A percentile compares a stretch with the other conserved stretches of the same genome.
Conservation (phyloP, 2,888 invertebrate species). For the Nectonema munidae region DNA sequence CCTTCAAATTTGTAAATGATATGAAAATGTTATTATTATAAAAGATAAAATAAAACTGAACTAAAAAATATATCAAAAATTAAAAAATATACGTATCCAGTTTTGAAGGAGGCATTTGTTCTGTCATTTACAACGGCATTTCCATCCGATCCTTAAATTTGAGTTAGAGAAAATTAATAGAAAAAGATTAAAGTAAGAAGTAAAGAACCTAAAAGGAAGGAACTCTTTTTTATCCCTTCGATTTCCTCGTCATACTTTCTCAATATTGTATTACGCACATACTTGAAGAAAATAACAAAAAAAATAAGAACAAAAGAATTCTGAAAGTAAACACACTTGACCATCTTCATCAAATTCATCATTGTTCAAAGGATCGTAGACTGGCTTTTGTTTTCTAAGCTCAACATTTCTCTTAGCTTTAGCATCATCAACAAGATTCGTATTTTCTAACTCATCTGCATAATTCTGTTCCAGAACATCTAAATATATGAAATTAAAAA, state of each 20-base stretch:
- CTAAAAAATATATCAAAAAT: too few relatives aligned
- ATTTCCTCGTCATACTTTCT: slow-evolving; percentile 80
- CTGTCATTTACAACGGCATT: too few relatives aligned
- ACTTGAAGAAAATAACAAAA: slow-evolving; percentile 19
- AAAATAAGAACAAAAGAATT: neutral
- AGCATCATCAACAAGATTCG: slow-evolving; percentile 25
- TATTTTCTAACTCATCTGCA: slow-evolving; percentile 50
- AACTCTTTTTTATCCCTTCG: slow-evolving; percentile 33
- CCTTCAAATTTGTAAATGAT: too few relatives aligned
- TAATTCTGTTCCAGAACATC: slow-evolving; percentile 44
- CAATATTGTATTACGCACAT: slow-evolving; percentile 34
- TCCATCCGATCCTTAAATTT: too few relatives aligned
- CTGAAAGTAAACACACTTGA: slow-evolving; percentile 21
- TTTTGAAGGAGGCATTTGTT: too few relatives aligned
- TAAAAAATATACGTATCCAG: too few relatives aligned
- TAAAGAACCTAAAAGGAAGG: slow-evolving; percentile 50
- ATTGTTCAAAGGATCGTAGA: slow-evolving; percentile 42
- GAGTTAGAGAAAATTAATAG: too few relatives aligned
- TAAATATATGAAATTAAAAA: slow-evolving; percentile 17
- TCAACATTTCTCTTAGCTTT: slow-evolving; percentile 34
- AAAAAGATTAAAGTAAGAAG: too few relatives aligned
- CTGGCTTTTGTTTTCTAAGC: slow-evolving; percentile 44
- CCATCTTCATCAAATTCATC: slow-evolving; percentile 29
- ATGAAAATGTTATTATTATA: too few relatives aligned
- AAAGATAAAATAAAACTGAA: too few relatives aligned